Percentiles rank a stretch among this genome's conserved stretches.
These are phyloP conservation scores for Cheilosia pagana DNA, from an alignment of 2,888 invertebrate genomes.

Conservation along the genomic window DNA sequence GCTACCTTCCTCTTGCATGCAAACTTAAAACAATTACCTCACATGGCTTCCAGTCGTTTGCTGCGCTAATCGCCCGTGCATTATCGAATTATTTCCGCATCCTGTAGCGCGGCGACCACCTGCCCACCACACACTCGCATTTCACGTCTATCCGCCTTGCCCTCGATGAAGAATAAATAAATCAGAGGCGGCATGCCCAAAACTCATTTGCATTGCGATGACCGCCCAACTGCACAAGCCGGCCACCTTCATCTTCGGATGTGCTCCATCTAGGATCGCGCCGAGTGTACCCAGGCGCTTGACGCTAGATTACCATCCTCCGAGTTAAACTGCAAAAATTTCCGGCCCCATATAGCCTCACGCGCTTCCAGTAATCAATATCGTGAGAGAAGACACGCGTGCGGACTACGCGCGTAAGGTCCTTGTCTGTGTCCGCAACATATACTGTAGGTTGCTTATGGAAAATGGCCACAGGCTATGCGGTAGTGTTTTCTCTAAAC, in stretches of 20 bases:
- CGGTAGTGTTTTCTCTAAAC: too few species aligned
- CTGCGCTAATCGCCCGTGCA: slow-evolving; percentile 64
- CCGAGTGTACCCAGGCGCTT: slow-evolving; percentile 69
- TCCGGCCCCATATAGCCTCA: slow-evolving; percentile 59
- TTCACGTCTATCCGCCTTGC: slow-evolving; percentile 42
- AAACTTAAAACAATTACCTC: slow-evolving; percentile 67
- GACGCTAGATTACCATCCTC: slow-evolving; percentile 68
- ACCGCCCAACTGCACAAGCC: slow-evolving; percentile 47
- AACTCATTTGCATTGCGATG: slow-evolving; percentile 72
- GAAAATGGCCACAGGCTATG: slow-evolving; percentile 68
- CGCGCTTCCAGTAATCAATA: slow-evolving; percentile 66
- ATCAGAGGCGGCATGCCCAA: slow-evolving; percentile 61
- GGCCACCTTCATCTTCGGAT: slow-evolving; percentile 26
- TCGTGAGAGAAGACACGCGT: slow-evolving; percentile 66
- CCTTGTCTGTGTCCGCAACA: slow-evolving; percentile 22
- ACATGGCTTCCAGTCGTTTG: slow-evolving; percentile 60
- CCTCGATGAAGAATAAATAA: slow-evolving; percentile 68
- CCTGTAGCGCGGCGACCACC: slow-evolving; percentile 52
- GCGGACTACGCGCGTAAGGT: slow-evolving; percentile 51
- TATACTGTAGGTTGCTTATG: slow-evolving; percentile 42
- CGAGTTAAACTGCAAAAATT: slow-evolving; percentile 69
- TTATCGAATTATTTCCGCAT: slow-evolving; percentile 73
- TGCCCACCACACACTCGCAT: slow-evolving; percentile 27
- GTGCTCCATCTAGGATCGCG: slow-evolving; percentile 49
- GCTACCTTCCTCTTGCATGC: slow-evolving; percentile 12